Evolutionary conservation across 2,888 invertebrate genomes (phyloP), one percentile per base, ranked within the genome.

Genomic region (Selenia dentaria): DNA sequence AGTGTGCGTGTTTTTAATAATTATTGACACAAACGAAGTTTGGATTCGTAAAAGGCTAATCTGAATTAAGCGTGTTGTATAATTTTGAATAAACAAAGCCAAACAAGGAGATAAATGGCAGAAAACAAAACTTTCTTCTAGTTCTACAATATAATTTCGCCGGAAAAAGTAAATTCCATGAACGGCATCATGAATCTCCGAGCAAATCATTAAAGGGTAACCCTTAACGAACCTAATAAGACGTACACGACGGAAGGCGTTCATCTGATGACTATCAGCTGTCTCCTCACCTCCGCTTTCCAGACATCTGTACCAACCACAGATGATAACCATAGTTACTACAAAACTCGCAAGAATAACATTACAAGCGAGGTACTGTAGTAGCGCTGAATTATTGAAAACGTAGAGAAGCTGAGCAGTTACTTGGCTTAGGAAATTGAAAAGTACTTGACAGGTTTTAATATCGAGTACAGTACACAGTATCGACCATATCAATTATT

Each of bases 191-290:
- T 40, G 35, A 35, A 46, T 46, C 46, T 34, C 6, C 31, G 10
- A 9, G 14, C 2, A n/a, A 35, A 40, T 40, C 35, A 42, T 35
- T 39, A 36, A 43, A 36, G 39, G 28, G 37, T 25, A 34, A 29
- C 32, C 33, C 37, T 24, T 40, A 43, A 40, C 46, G 13, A 27
- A 16, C 16, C n/a, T 41, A 47, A 47, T 47, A 47, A 41, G 47
- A 37, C 12, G 11, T 31, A 3, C 3, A 18, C 41, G 25, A 37
- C 47, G 56, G 56, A 56, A 56, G 53, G 48, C 53, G 48, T 56
- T 53, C 45, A 46, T 47, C 47, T 11, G 50, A 56, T 53, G 26
- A 33, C 42, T 48, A 56, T 56, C 56, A 24, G 27, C 39, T 47
- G 47, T 42, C 42, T 32, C n/a, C 12, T 32, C 14, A 25, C 28